Evolutionary conservation across 2,113 vertebrate species (phyloP).

Genomic region (Esox niger): DNA sequence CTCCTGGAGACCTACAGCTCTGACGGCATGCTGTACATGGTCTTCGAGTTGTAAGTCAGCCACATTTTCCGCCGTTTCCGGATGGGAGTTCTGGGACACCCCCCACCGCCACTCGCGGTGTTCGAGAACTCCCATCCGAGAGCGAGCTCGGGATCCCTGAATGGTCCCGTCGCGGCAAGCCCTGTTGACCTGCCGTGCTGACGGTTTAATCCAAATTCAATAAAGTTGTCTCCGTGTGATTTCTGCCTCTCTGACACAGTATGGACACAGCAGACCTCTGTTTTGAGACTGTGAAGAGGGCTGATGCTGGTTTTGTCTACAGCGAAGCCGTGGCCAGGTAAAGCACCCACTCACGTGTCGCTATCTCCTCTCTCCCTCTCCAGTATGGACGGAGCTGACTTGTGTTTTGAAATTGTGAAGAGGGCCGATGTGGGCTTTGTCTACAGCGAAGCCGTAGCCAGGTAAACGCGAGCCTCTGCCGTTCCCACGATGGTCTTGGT

Average conservation of each 20-base stretch:
- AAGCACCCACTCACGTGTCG: background rate
- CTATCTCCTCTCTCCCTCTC: background rate
- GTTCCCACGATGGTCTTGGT: too few relatives aligned
- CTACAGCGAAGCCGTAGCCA: too few relatives aligned
- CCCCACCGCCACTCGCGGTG: background rate
- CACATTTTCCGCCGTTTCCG: background rate
- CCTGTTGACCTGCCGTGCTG: background rate
- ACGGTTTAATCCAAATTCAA: too few relatives aligned
- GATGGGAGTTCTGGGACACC: too few relatives aligned
- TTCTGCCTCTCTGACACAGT: conserved; percentile 60
- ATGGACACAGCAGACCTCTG: conserved; percentile 95
- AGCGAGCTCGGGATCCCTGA: too few relatives aligned
- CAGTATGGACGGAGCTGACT: background rate
- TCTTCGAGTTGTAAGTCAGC: conserved; percentile 74
- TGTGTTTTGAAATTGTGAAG: too few relatives aligned
- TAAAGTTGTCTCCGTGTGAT: background rate
- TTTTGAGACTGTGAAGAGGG: conserved; percentile 93
- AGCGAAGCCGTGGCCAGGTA: conserved; percentile 95
- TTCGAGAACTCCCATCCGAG: background rate
- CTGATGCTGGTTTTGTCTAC: conserved; percentile 95
- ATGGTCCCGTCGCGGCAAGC: too few relatives aligned
- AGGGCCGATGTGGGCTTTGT: too few relatives aligned
- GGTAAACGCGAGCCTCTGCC: too few relatives aligned
- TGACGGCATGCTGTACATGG: conserved; percentile 96
- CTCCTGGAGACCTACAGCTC: conserved; percentile 96